These are phyloP conservation scores for Tamandua tetradactyla DNA, from an alignment of 2,797 vertebrate species.

Conservation along the genomic window DNA sequence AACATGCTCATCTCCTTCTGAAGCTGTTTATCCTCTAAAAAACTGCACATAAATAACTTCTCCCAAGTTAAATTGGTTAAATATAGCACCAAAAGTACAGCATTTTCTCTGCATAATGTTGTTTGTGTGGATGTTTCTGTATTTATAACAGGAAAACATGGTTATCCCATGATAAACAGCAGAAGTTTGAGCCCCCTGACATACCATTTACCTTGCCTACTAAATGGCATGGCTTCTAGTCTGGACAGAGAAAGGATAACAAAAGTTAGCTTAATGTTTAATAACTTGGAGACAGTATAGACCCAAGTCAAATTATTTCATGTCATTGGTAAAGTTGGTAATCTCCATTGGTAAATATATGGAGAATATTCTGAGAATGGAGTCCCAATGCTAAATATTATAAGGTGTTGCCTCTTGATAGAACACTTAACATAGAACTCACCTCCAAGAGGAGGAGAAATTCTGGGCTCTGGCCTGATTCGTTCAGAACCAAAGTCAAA, in stretches of 20 bases:
- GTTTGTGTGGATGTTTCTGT: constrained; percentile 15
- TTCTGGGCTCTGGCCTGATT: constrained; percentile 82
- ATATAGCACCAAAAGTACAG: neutral
- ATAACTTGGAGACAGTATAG: neutral
- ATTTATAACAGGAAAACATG: neutral
- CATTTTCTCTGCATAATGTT: constrained; percentile 23
- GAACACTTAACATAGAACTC: constrained; percentile 46
- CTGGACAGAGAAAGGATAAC: neutral
- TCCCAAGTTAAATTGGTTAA: constrained; percentile 33
- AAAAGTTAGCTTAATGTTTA: neutral
- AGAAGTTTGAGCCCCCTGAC: neutral
- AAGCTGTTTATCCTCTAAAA: neutral
- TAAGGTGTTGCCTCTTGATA: constrained; percentile 19
- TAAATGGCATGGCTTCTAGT: neutral
- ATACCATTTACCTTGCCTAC: neutral
- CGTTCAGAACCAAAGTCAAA: constrained; percentile 88
- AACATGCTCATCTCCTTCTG: neutral
- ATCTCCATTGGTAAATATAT: neutral
- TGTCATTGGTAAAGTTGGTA: neutral
- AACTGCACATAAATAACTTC: neutral
- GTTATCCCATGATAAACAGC: neutral
- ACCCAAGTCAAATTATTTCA: constrained; percentile 21
- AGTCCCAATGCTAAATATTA: neutral
- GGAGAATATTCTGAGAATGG: neutral
- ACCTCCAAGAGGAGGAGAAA: constrained; percentile 85